A percentile compares a stretch with the other conserved stretches of the same genome.
These are phyloP conservation scores for Drosophila mercatorum DNA, from an alignment of 2,888 invertebrate genomes.

Conservation along the genomic window DNA sequence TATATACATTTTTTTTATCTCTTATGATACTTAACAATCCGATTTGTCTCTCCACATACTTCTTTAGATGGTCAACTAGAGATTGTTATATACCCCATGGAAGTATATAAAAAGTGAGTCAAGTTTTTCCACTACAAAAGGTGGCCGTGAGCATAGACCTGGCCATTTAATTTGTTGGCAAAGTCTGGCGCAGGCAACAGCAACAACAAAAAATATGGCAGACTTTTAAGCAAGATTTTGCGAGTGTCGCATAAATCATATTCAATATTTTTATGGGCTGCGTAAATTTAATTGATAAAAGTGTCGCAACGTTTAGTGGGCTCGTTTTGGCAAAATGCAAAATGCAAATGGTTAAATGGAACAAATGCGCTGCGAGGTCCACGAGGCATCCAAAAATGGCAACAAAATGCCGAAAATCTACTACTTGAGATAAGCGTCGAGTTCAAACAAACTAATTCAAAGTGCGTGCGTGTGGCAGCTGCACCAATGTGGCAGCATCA, in stretches of 20 bases:
- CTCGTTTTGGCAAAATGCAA: slow-evolving; percentile 38
- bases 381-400: slow-evolving; percentile 58
- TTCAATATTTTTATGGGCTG: slow-evolving; percentile 55
- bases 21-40: too few species aligned
- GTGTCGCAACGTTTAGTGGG: slow-evolving; percentile 36
- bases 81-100: background rate
- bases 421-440: slow-evolving; percentile 79
- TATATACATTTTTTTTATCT: too few species aligned
- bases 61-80: too few species aligned
- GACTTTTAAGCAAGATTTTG: slow-evolving; percentile 35
- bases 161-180: slow-evolving; percentile 43
- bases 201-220: background rate
- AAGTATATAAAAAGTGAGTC: too few species aligned
- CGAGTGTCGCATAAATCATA: slow-evolving; percentile 41
- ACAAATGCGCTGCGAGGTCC: slow-evolving; percentile 44
- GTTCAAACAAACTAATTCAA: slow-evolving; percentile 81
- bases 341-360: slow-evolving; percentile 26
- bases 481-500: slow-evolving; percentile 26
- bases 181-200: slow-evolving; percentile 1
- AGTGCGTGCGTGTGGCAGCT: slow-evolving; percentile 50
- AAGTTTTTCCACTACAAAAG: slow-evolving; percentile 6
- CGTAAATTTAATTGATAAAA: slow-evolving; percentile 80
- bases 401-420: slow-evolving; percentile 77
- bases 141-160: slow-evolving; percentile 17
- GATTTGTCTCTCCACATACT: too few species aligned